These are phyloP conservation scores for Tyrophagus putrescentiae DNA, from an alignment of 1,140 invertebrate genomes.

Conservation along the genomic window DNA sequence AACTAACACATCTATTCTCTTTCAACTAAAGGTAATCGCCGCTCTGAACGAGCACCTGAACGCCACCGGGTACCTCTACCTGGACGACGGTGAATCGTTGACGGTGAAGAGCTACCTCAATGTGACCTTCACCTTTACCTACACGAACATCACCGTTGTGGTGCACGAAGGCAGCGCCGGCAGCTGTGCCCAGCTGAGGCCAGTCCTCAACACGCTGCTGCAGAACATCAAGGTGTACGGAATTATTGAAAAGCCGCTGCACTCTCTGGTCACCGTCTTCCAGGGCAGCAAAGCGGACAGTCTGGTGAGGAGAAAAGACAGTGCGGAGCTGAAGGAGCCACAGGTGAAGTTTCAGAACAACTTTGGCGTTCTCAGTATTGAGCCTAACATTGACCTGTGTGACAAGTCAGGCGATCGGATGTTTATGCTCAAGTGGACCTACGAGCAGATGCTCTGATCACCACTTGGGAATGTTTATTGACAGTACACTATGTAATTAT, in stretches of 20 bases:
- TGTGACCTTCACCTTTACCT: not conserved
- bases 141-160: not conserved
- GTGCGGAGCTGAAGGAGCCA: not conserved
- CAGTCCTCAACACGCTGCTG: not conserved
- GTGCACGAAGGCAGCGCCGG: not conserved
- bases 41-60: constrained; percentile 39
- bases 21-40: constrained; percentile 47
- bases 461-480: no score
- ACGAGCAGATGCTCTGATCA: no score
- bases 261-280: not conserved
- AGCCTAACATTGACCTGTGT: not conserved
- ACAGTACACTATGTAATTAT: no score
- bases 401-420: no score
- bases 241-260: constrained; percentile 5
- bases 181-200: not conserved
- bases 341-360: not conserved
- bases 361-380: constrained; percentile 1
- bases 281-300: not conserved
- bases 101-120: not conserved
- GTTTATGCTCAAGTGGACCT: not conserved
- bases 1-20: no score
- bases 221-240: not conserved
- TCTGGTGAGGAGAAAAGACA: not conserved
- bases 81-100: constrained; percentile 48
- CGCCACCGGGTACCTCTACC: constrained; percentile 50